Base-by-base conservation (phyloP, 1,140 invertebrate species). In the Drosophila cardini region DNA sequence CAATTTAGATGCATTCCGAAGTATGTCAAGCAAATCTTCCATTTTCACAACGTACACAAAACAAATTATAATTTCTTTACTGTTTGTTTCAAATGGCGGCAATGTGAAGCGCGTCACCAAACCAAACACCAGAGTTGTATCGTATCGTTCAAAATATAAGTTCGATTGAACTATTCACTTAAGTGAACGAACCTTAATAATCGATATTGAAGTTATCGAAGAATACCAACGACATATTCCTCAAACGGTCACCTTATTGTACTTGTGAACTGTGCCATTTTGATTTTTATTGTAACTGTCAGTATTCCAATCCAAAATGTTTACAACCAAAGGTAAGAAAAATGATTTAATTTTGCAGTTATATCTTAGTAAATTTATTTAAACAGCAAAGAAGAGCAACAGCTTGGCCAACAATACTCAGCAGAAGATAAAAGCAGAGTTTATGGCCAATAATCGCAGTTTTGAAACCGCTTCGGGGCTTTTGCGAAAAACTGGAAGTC, bases 51-150 rank as follows among this genome's bases (percentile, higher is more conserved):
- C 18, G 8, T 38, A 69, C 53, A 63, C 15, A 40, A 48, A 9
- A 72, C 42, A 65, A 65, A 38, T 18, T 63, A n/a, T 46, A 63
- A 55, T 48, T 63, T 36, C 40, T 21, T 5, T 6, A 43, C 48
- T 63, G 74, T 89, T 80, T 80, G 67, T 65, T 86, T 86, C 72
- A 87, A 87, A 87, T 87, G 83, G 84, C 83, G 84, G 72, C 75
- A 87, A 79, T 64, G 10, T 15, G 62, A 61, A 69, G 78, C 82
- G 82, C 77, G 73, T 68, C 77, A 46, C 32, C 34, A 52, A 52
- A 18, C 9, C 15, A 57, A 71, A 46, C 43, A 62, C 58, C n/a
- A n/a, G n/a, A n/a, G n/a, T n/a, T n/a, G n/a, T n/a, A n/a, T n/a
- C n/a, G n/a, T n/a, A n/a, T n/a, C n/a, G n/a, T n/a, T n/a, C n/a